Evolutionary conservation across 2,113 vertebrate genomes (phyloP), one percentile per base, ranked within the genome.

Genomic region (Procavia capensis): DNA sequence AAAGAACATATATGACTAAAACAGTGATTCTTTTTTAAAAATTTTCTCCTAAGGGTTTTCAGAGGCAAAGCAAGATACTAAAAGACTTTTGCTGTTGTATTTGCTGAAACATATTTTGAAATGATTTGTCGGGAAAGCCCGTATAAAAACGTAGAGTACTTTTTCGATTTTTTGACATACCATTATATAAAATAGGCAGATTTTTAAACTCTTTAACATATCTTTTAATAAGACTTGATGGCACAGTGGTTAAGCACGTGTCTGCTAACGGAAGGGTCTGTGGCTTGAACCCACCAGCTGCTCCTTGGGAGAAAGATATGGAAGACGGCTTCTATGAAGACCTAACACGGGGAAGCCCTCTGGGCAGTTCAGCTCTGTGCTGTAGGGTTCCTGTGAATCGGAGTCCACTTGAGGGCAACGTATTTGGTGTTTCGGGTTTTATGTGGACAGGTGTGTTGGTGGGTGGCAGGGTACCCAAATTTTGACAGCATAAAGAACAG

Each of bases 1-100:
- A 97, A 96, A 92, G 93, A n/a, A 96, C 64, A 66, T 94, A 93
- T 72, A 87, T 96, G 89, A 91, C 76, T 95, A 92, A 92, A 93
- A 47, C 88, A 91, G 24, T 66, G 76, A 34, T 95, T 95, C 91
- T 93, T 89, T 95, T 93, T 13, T 54, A 13, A 8, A 47, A 54
- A 86, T 43, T 96, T 97, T 78, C 74, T 84, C 47, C 82, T 93
- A 27, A 94, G 85, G 81, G 89, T 87, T 97, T 97, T 95, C 75
- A 94, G 91, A 93, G 75, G 94, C 94, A 94, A n/a, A 91, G 95
- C 81, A 96, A 94, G 94, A 93, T 88, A 91, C 70, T 86, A 88
- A 88, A 90, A 84, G 75, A 43, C 92, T 94, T 91, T 95, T 41
- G 76, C 94, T 95, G 43, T 85, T 94, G 97, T 91, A 96, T 96